Evolutionary conservation across 2,888 invertebrate species (phyloP).

Genomic region (Geophilus truncorum): DNA sequence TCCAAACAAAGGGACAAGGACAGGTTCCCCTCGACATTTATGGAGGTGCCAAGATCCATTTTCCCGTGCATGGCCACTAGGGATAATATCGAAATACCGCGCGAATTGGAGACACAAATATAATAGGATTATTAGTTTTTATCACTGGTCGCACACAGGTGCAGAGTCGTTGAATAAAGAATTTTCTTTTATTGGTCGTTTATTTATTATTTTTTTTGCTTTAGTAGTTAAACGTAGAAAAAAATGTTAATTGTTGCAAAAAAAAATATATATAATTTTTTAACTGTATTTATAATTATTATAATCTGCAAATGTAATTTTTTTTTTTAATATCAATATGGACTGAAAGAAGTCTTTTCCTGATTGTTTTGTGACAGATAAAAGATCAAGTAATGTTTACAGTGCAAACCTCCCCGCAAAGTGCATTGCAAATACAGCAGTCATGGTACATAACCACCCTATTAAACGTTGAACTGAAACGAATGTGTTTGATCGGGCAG

Average conservation of each 20-base stretch:
- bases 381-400: not conserved
- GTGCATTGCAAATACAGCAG: not conserved
- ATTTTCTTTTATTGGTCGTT: not conserved
- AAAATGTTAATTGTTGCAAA: no score
- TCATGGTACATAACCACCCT: not conserved
- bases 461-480: not conserved
- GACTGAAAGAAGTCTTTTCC: no score
- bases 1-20: conserved; percentile 19
- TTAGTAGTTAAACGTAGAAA: no score
- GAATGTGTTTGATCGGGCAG: not conserved
- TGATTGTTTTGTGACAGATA: no score
- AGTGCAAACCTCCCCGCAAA: not conserved
- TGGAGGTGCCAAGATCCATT: conserved; percentile 25
- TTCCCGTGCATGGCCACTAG: not conserved
- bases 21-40: conserved; percentile 28
- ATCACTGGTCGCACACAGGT: not conserved
- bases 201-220: not conserved
- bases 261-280: no score
- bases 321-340: no score
- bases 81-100: not conserved
- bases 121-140: not conserved
- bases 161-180: not conserved
- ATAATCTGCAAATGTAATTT: no score
- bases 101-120: not conserved
- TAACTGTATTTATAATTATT: no score